Percentiles rank a stretch among this genome's conserved stretches.
Evolutionary conservation across 2,113 vertebrate genomes (phyloP).

Genomic region (Xiphophorus couchianus): DNA sequence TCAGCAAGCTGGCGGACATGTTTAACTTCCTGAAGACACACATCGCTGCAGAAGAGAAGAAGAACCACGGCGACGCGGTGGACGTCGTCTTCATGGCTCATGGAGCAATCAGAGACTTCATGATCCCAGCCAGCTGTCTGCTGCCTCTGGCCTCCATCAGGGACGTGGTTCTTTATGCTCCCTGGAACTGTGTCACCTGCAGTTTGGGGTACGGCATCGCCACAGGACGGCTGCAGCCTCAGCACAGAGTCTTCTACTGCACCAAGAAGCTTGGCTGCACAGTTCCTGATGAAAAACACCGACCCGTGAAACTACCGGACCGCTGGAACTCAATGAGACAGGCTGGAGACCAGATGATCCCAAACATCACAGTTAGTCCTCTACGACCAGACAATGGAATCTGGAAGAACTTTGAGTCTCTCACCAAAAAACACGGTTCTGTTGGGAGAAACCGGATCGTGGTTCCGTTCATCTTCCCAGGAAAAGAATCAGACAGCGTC

Average conservation of each 20-base stretch:
- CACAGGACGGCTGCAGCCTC: background rate
- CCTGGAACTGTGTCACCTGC: conserved; percentile 3
- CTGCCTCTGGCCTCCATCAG: conserved; percentile 11
- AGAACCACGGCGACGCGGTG: background rate
- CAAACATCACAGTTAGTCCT: conserved; percentile 14
- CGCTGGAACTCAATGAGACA: conserved; percentile 22
- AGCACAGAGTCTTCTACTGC: conserved; percentile 1
- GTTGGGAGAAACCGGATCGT: background rate
- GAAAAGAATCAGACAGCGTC: background rate
- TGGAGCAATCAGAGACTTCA: background rate
- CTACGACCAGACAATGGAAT: rapidly evolving
- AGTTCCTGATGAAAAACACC: background rate
- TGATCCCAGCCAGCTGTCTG: conserved; percentile 19
- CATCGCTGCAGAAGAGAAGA: background rate
- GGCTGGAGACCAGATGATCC: conserved; percentile 3
- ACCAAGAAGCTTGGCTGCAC: background rate
- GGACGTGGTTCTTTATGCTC: conserved; percentile 2
- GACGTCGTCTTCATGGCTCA: background rate
- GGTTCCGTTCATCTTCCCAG: rapidly evolving
- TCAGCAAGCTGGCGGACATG: background rate
- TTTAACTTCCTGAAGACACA: background rate
- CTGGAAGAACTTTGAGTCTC: rapidly evolving
- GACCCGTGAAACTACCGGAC: background rate
- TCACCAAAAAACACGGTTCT: background rate
- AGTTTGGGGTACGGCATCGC: background rate